These are phyloP conservation scores for Excalfactoria chinensis DNA, from an alignment of 2,113 vertebrate species.

Conservation along the genomic window DNA sequence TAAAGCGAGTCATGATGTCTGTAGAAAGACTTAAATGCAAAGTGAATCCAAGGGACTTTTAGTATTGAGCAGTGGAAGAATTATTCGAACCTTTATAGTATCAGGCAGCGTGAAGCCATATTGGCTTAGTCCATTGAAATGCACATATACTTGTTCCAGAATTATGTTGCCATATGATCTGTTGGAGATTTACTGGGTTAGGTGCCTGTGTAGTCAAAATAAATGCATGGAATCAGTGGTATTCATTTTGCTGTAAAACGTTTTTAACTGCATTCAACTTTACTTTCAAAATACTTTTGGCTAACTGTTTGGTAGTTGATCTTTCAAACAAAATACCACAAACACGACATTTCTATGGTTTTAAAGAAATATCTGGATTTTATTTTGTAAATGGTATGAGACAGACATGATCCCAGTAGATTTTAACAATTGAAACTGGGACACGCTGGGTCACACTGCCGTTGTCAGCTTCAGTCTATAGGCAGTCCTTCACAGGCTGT, in stretches of 20 bases:
- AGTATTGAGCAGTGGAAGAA: not conserved
- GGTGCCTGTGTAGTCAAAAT: constrained; percentile 19
- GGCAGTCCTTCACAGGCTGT: no score
- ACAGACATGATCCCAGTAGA: not conserved
- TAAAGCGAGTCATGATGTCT: not conserved
- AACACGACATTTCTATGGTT: no score
- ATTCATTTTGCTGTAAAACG: not conserved
- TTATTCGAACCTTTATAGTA: not conserved
- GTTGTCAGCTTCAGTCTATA: no score
- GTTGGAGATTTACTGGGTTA: constrained; percentile 11
- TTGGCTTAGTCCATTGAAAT: not conserved
- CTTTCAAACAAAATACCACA: not conserved
- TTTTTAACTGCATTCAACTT: not conserved
- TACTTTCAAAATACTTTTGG: not conserved
- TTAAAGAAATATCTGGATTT: not conserved
- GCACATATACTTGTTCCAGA: not conserved
- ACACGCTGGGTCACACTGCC: not conserved
- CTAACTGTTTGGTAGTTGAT: not conserved
- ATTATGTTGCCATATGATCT: not conserved
- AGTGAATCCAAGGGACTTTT: not conserved
- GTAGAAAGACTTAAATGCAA: not conserved
- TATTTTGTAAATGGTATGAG: not conserved
- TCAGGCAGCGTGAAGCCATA: not conserved
- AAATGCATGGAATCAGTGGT: not conserved
- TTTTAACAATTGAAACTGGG: not conserved